phyloP scores from a whole-genome alignment of 2,113 vertebrate genomes.

The Elaphurus davidianus region DNA sequence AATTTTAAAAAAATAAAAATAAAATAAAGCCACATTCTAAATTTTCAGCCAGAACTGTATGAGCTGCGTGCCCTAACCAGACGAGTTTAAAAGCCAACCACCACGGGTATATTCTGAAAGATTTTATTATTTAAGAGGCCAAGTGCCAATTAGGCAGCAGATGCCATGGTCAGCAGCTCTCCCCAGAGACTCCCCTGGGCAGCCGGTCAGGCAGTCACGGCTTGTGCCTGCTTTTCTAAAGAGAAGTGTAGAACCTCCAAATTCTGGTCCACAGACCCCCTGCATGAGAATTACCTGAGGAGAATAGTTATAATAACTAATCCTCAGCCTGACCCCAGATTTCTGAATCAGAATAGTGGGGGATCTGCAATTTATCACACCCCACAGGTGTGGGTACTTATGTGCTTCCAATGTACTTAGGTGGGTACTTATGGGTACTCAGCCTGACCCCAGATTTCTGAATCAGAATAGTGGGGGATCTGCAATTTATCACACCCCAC shows the following conservation, averaged over 20 bases:
- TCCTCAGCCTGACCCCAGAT: neutral
- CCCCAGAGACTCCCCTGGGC: neutral
- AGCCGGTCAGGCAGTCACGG: neutral
- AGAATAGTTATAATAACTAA: neutral
- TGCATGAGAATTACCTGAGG: neutral
- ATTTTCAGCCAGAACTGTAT: neutral
- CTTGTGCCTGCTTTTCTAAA: slow-evolving; percentile 9
- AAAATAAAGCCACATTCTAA: neutral
- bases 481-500: neutral
- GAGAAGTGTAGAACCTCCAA: neutral
- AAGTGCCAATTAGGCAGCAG: neutral
- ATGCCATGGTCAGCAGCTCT: neutral
- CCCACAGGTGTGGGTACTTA: too few species aligned
- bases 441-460: neutral
- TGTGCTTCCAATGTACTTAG: neutral
- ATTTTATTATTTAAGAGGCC: slow-evolving; percentile 10
- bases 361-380: neutral
- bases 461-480: neutral
- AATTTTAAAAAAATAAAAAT: neutral
- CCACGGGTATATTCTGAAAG: neutral
- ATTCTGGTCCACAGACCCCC: neutral
- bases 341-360: neutral
- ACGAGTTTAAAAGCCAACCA: neutral
- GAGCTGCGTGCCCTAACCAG: neutral
- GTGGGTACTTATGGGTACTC: too few species aligned